A percentile compares a stretch with the other conserved stretches of the same genome.
phyloP scores from a whole-genome alignment of 2,113 vertebrate genomes.

The Tychaedon coryphoeus region DNA sequence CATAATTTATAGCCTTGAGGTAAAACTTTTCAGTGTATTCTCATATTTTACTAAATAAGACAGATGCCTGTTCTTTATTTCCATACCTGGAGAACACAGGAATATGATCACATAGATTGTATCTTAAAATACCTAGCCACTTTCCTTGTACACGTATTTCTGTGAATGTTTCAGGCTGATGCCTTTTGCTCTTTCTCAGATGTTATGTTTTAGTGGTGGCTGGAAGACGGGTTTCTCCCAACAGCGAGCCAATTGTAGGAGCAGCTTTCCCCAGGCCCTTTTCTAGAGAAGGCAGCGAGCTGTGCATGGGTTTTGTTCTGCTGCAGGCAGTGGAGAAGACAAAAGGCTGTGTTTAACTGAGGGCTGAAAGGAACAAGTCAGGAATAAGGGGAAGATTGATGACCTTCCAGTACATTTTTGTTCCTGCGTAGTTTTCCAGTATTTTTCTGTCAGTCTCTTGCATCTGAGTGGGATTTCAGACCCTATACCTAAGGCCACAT shows the following conservation, averaged over 20 bases:
- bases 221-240: neutral
- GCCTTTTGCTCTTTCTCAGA: neutral
- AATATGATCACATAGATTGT: neutral
- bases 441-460: neutral
- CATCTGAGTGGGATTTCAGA: neutral
- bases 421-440: neutral
- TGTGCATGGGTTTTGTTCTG: neutral
- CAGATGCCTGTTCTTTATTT: neutral
- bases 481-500: neutral
- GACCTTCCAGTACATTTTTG: neutral
- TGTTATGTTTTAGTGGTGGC: neutral
- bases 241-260: neutral
- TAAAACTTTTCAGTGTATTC: neutral
- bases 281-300: neutral
- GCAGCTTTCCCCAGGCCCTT: neutral
- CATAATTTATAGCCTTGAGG: neutral
- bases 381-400: conserved; percentile 34
- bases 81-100: neutral
- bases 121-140: neutral
- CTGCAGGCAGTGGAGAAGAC: neutral
- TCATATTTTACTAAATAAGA: neutral
- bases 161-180: neutral
- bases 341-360: conserved; percentile 31
- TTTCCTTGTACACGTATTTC: neutral
- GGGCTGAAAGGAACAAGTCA: neutral